phyloP scores from a whole-genome alignment of 2,888 invertebrate species.

The Megaustenia siamemsis region DNA sequence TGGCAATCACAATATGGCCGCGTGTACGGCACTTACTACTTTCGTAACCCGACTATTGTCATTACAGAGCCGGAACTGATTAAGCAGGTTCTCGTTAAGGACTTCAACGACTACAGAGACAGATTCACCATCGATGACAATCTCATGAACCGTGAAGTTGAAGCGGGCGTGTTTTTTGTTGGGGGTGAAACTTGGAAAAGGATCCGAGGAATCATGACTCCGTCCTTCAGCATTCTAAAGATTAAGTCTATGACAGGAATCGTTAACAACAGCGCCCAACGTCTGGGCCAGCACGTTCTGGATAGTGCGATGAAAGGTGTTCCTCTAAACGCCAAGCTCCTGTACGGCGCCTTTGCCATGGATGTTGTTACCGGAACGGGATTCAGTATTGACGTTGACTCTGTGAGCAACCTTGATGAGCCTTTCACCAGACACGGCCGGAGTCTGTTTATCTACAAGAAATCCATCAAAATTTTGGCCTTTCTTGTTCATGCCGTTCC shows the following conservation, averaged over 20 bases:
- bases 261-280: conserved; percentile 36
- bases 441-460: conserved; percentile 42
- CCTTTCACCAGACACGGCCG: conserved; percentile 42
- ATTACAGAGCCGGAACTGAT: conserved; percentile 59
- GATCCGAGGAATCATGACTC: conserved; percentile 26
- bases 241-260: conserved; percentile 23
- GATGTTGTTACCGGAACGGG: conserved; percentile 42
- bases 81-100: conserved; percentile 63
- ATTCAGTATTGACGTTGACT: conserved; percentile 49
- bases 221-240: conserved; percentile 36
- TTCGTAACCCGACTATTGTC: conserved; percentile 51
- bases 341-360: conserved; percentile 43
- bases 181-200: conserved; percentile 34
- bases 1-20: conserved; percentile 53
- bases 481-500: conserved; percentile 5
- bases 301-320: conserved; percentile 18
- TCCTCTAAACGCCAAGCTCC: conserved; percentile 16
- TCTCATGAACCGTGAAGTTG: conserved; percentile 15
- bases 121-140: conserved; percentile 34
- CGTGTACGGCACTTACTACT: conserved; percentile 48
- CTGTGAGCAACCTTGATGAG: conserved; percentile 25
- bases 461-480: not conserved
- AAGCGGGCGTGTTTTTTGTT: conserved; percentile 31
- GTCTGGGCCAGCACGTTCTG: conserved; percentile 25
- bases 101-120: conserved; percentile 63